Conservation (phyloP, 2,888 invertebrate genomes). For the Orchesellides sinensis region DNA sequence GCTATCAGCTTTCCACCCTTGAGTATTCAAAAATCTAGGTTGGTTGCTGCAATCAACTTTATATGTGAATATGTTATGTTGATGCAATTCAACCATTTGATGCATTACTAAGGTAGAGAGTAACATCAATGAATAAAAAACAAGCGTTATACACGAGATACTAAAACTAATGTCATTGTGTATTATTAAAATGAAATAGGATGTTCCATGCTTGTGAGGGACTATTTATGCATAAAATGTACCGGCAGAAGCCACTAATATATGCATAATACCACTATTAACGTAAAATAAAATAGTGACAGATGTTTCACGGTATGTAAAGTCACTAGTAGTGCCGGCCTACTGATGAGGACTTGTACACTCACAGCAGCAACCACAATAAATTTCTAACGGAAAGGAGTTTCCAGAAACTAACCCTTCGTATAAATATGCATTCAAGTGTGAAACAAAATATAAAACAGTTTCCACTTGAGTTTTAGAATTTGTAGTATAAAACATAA, state of each 20-base stretch:
- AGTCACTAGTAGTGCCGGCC: too few relatives aligned
- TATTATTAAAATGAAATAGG: conserved; percentile 17
- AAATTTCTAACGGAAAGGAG: conserved; percentile 38
- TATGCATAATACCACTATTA: conserved; percentile 8
- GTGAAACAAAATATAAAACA: conserved; percentile 17
- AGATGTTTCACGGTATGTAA: conserved; percentile 47
- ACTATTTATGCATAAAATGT: conserved; percentile 14
- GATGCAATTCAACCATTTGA: not conserved
- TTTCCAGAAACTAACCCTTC: conserved; percentile 22
- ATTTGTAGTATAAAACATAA: not conserved
- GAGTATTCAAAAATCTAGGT: too few relatives aligned
- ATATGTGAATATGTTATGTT: not conserved
- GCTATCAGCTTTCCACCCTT: conserved; percentile 38
- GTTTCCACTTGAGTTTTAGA: conserved; percentile 18
- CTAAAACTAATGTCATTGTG: too few relatives aligned
- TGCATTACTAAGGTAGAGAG: too few relatives aligned
- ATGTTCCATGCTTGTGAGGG: conserved; percentile 21
- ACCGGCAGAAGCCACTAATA: not conserved
- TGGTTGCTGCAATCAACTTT: too few relatives aligned
- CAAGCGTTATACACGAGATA: too few relatives aligned
- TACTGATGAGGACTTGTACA: too few relatives aligned
- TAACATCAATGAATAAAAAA: too few relatives aligned
- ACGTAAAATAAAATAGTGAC: conserved; percentile 63
- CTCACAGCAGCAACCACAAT: not conserved
- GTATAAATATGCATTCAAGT: not conserved